These are phyloP conservation scores for Chrysina gloriosa DNA, from an alignment of 2,888 invertebrate species.

Conservation along the genomic window DNA sequence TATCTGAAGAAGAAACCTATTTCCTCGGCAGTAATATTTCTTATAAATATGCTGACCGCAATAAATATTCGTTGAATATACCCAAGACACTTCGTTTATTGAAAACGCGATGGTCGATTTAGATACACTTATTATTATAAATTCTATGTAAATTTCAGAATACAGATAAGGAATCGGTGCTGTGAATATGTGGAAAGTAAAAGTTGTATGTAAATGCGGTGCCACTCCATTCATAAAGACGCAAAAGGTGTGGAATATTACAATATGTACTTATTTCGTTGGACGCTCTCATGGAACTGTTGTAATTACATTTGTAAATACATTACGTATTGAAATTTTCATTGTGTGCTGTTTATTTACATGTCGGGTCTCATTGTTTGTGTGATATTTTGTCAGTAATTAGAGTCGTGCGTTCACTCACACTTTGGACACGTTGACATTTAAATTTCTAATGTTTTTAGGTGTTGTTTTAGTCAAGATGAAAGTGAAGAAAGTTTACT, in stretches of 20 bases:
- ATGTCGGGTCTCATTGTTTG: slow-evolving; percentile 33
- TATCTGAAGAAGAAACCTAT: too few relatives aligned
- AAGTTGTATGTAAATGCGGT: slow-evolving; percentile 26
- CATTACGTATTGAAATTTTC: slow-evolving; percentile 38
- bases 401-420: slow-evolving; percentile 6
- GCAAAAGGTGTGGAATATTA: slow-evolving; percentile 32
- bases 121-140: slow-evolving; percentile 19
- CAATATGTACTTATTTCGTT: slow-evolving; percentile 33
- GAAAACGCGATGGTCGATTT: slow-evolving; percentile 1
- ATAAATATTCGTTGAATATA: background rate
- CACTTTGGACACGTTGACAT: background rate
- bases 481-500: background rate
- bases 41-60: background rate
- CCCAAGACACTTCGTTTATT: too few relatives aligned
- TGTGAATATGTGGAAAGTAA: slow-evolving; percentile 24
- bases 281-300: background rate
- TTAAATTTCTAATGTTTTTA: slow-evolving; percentile 29
- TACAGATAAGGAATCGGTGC: slow-evolving; percentile 17
- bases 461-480: slow-evolving; percentile 3
- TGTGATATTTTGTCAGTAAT: slow-evolving; percentile 36
- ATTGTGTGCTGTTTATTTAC: slow-evolving; percentile 36
- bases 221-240: slow-evolving; percentile 26
- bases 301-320: slow-evolving; percentile 37
- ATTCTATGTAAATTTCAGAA: slow-evolving; percentile 33
- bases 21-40: too few relatives aligned